A percentile compares a stretch with the other conserved stretches of the same genome.
These are phyloP conservation scores for Coryphaenoides rupestris DNA, from an alignment of 2,113 vertebrate genomes.

Conservation along the genomic window DNA sequence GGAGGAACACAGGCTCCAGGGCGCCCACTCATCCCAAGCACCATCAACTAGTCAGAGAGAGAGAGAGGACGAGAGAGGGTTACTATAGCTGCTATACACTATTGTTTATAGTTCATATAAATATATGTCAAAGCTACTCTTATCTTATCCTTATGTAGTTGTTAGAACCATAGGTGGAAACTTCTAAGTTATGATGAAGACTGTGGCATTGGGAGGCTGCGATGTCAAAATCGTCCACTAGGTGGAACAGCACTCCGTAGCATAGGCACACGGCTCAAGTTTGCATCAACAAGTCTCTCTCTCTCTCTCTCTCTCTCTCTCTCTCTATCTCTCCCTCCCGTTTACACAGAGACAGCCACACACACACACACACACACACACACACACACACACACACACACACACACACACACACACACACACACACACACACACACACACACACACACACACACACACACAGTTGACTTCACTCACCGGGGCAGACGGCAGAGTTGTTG, in stretches of 20 bases:
- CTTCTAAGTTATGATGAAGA: neutral
- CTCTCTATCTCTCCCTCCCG: no score
- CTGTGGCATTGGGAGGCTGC: neutral
- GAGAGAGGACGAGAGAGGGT: neutral
- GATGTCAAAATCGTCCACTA: slow-evolving; percentile 34
- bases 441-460: neutral
- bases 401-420: neutral
- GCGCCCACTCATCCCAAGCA: slow-evolving; percentile 96
- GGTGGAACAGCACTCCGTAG: slow-evolving; percentile 26
- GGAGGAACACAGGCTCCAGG: slow-evolving; percentile 97
- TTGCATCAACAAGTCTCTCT: neutral
- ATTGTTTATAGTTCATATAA: neutral
- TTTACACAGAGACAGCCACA: no score
- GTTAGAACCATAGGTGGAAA: no score
- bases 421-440: neutral
- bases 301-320: no score
- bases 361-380: no score
- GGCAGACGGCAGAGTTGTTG: slow-evolving; percentile 90
- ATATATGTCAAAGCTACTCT: no score
- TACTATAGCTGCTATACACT: neutral
- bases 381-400: slow-evolving; percentile 1
- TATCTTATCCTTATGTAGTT: no score
- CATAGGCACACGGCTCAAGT: neutral
- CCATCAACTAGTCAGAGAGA: slow-evolving; percentile 81
- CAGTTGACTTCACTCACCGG: slow-evolving; percentile 72